Evolutionary conservation across 2,797 vertebrate species (phyloP).

Genomic region (Coilia nasus): DNA sequence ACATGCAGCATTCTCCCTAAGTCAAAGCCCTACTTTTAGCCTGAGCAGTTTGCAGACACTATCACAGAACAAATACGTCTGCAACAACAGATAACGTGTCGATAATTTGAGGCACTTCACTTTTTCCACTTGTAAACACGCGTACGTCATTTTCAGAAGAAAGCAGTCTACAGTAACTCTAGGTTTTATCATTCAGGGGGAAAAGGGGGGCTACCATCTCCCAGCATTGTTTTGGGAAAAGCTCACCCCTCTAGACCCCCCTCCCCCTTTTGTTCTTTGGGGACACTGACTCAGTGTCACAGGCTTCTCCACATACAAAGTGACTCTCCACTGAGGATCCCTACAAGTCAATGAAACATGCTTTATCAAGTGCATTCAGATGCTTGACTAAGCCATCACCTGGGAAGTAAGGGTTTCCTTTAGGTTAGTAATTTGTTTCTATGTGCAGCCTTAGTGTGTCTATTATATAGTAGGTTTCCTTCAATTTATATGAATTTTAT

Average conservation of each 20-base stretch:
- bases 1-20: slow-evolving; percentile 57
- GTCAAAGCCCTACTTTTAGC: slow-evolving; percentile 64
- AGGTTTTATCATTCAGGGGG: slow-evolving; percentile 41
- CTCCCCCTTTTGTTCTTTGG: slow-evolving; percentile 34
- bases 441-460: background rate
- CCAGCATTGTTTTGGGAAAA: slow-evolving; percentile 32
- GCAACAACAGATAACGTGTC: slow-evolving; percentile 63
- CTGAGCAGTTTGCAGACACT: slow-evolving; percentile 56
- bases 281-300: slow-evolving; percentile 30
- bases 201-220: slow-evolving; percentile 26
- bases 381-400: background rate
- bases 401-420: background rate
- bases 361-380: background rate
- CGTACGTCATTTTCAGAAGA: slow-evolving; percentile 44
- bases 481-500: background rate
- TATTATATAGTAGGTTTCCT: background rate
- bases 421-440: background rate
- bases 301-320: background rate
- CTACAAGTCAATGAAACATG: background rate
- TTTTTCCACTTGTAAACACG: slow-evolving; percentile 56
- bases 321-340: background rate
- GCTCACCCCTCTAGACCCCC: background rate
- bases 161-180: background rate
- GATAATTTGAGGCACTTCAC: slow-evolving; percentile 39
- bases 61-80: slow-evolving; percentile 77